Evolutionary conservation across 2,888 invertebrate genomes (phyloP), one percentile per base, ranked within the genome.

Genomic region (Pherbina coryleti): DNA sequence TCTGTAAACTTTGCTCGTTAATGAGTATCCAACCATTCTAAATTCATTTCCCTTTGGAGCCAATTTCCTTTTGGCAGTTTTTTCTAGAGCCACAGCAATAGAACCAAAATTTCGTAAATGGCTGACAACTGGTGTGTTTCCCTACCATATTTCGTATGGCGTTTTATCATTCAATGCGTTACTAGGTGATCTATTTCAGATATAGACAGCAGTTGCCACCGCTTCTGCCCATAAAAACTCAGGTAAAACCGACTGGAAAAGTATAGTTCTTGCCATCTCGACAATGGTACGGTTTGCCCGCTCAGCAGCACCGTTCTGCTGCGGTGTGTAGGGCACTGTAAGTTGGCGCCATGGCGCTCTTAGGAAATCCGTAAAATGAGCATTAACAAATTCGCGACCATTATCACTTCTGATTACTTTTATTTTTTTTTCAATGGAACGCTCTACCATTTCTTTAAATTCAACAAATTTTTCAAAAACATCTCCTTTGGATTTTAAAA

Each of bases 201-300:
- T 9, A 44, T 82, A 83, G 8, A 71, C 80, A 2, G 83, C 79
- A 14, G 82, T 81, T 11, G 70, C 72, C 3, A 81, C 64, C 31
- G 82, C 83, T 14, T 82, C 83, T 11, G 79, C 83, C 79, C 84
- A 85, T 37, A 83, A 73, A 17, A 76, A 34, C 60, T 80, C 85
- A 81, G 37, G 82, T 2, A 85, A 25, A 5, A 78, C 79, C 31
- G 82, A 69, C 37, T 84, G 79, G 0, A 82, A 53, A 44, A 88
- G 57, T 81, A 87, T 83, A 5, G 83, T 80, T 5, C 86, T 79
- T 5, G 85, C 84, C 77, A 82, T 82, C 67, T 86, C 84, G 9
- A 85, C 67, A 25, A 82, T 55, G 0, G 82, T 82, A 8, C 79
- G 74, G 69, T 82, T 83, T 0, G 78, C 81, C 8, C 81, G 49